phyloP scores from a whole-genome alignment of 2,797 vertebrate genomes.

The Eospalax fontanierii region DNA sequence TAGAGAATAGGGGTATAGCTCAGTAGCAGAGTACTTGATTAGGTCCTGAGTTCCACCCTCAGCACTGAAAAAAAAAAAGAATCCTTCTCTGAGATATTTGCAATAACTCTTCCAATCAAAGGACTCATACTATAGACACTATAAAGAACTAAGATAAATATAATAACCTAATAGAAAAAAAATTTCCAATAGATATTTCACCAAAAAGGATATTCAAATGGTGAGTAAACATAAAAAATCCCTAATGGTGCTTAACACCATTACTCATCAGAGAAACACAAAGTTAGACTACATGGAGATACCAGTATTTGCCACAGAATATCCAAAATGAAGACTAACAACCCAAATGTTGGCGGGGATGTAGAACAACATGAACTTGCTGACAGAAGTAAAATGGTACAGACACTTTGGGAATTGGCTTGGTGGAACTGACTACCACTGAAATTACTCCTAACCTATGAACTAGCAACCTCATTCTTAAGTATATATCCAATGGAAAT shows the following conservation, averaged over 20 bases:
- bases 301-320: not conserved
- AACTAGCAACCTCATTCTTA: not conserved
- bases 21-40: not conserved
- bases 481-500: conserved; percentile 11
- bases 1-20: not conserved
- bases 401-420: conserved; percentile 13
- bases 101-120: conserved; percentile 48
- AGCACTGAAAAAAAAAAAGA: not conserved
- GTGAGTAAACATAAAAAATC: conserved; percentile 12
- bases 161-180: conserved; percentile 39
- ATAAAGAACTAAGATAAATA: conserved; percentile 45
- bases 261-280: conserved; percentile 24
- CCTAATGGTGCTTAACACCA: not conserved
- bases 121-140: conserved; percentile 1
- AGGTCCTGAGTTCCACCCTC: not conserved
- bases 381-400: conserved; percentile 16
- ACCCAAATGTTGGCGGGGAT: conserved; percentile 2
- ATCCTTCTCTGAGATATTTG: not conserved
- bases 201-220: conserved; percentile 30
- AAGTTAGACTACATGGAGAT: conserved; percentile 26
- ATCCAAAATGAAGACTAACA: conserved; percentile 50
- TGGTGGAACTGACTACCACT: conserved; percentile 28
- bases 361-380: not conserved
- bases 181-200: conserved; percentile 17
- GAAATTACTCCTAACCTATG: not conserved